Base-by-base conservation (phyloP, 2,888 invertebrate species). In the Melanotus villosus region DNA sequence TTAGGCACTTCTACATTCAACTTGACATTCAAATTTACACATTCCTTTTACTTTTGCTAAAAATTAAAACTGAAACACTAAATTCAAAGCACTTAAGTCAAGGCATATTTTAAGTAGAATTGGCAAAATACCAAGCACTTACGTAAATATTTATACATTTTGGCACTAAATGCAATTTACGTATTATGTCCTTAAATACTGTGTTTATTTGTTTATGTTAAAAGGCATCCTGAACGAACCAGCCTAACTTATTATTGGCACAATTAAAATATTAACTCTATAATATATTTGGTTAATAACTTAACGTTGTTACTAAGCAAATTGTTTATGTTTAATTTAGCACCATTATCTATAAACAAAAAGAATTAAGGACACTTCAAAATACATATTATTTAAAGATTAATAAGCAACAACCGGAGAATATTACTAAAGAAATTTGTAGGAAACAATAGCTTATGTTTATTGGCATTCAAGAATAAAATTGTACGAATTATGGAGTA, bases 161-260 rank as follows among this genome's bases (percentile, higher is more conserved):
- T 70, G 70, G 65, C 66, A 66, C 70, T 70, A 50, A 57, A 50
- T 56, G 23, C 34, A 38, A 41, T 65, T 65, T 69, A 69, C 54
- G 57, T 63, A 68, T 57, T 34, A 36, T 65, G 43, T 34, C 43
- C 60, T 41, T 57, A 64, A 52, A 66, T 38, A 67, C 43, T 47
- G 38, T 62, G n/a, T 63, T 23, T 21, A 43, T 12, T 47, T 57
- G 5, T n/a, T n/a, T 6, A 50, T 52, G 26, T 45, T 45, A 47
- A 21, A 47, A 47, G 47, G 47, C 47, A 47, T n/a, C 26, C 23
- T 21, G 23, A 47, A 47, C 23, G 26, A 66, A 57, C 41, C 76
- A 79, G 77, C 76, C 73, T 76, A 76, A 73, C 76, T 76, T 77
- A 75, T 69, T 76, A 77, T 77, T 77, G 78, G 78, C 78, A 78